Conservation (phyloP, 2,113 vertebrate genomes). For the Illadopsis cleaveri region DNA sequence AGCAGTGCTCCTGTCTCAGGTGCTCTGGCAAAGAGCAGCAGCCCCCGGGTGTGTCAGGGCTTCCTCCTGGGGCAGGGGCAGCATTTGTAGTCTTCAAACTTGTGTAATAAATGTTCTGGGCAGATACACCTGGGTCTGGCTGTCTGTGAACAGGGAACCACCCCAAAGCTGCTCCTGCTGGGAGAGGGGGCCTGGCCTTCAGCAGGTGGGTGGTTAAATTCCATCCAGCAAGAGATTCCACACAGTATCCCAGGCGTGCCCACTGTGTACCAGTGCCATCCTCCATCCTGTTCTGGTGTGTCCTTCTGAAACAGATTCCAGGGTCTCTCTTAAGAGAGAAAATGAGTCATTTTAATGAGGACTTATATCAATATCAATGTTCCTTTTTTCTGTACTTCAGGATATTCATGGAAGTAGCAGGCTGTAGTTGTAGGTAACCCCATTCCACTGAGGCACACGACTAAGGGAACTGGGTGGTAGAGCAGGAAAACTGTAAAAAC, state of each 20-base stretch:
- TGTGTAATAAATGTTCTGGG: conserved; percentile 55
- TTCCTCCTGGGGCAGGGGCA: not conserved
- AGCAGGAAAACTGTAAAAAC: not conserved
- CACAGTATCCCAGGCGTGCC: not conserved
- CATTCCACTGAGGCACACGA: not conserved
- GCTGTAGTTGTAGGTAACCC: not conserved
- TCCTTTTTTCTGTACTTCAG: not conserved
- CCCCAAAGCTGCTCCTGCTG: not conserved
- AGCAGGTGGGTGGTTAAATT: rapidly evolving
- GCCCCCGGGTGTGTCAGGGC: not conserved
- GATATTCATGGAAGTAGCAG: not conserved
- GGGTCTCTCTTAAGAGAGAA: not conserved
- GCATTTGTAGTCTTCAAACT: not conserved
- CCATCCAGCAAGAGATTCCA: not conserved
- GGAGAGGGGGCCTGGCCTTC: not conserved
- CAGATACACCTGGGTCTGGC: conserved; percentile 22
- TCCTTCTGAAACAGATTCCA: not conserved
- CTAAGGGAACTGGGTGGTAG: not conserved
- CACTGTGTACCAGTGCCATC: too few relatives aligned
- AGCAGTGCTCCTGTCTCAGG: not conserved
- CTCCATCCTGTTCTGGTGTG: not conserved
- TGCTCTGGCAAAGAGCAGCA: not conserved
- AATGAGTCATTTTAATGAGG: not conserved
- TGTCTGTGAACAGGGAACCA: not conserved
- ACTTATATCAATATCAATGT: not conserved